Base-by-base conservation (phyloP, 1,140 invertebrate species). In the Danaus plexippus region DNA sequence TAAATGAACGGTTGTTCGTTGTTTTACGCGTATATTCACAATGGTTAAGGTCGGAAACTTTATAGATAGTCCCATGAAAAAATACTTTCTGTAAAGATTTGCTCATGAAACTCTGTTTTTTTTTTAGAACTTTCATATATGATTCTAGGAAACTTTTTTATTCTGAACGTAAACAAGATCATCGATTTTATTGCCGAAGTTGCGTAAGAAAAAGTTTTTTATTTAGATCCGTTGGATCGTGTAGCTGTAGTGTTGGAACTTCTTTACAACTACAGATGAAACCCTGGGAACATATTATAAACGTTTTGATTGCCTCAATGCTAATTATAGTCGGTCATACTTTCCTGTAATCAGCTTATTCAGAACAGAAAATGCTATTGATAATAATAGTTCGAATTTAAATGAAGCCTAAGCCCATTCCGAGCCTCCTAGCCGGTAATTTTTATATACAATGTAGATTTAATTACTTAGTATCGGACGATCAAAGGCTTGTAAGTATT, bases 11-110 rank as follows among this genome's bases (percentile, higher is more conserved):
- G 83, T 74, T 80, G 77, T 85, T 85, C 75, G 72, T 82, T 86
- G 77, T 86, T 86, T 86, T 84, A 86, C 79, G 83, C 75, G 67
- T 79, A 77, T 84, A 83, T 84, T 79, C 77, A 76, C 79, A 80
- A 78, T 73, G 77, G 69, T 69, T 83, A 77, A 76, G 73, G 67
- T 78, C 70, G 71, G 70, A 73, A 82, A 78, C 69, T 79, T 80
- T 67, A 68, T 66, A 77, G 77, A 81, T 86, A 83, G 79, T 63
- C 64, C 58, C 61, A 68, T 73, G 69, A 69, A 69, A 74, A 76
- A 75, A 70, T 77, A 66, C 62, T 63, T 65, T 67, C 45, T 54
- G 52, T 63, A 61, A 64, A 61, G 63, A 69, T 69, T 73, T 65
- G 44, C 57, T 50, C 60, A 54, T 70, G 65, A 71, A 71, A 59